A percentile compares a stretch with the other conserved stretches of the same genome.
These are phyloP conservation scores for Eilema sororculum DNA, from an alignment of 2,888 invertebrate species.

Conservation along the genomic window DNA sequence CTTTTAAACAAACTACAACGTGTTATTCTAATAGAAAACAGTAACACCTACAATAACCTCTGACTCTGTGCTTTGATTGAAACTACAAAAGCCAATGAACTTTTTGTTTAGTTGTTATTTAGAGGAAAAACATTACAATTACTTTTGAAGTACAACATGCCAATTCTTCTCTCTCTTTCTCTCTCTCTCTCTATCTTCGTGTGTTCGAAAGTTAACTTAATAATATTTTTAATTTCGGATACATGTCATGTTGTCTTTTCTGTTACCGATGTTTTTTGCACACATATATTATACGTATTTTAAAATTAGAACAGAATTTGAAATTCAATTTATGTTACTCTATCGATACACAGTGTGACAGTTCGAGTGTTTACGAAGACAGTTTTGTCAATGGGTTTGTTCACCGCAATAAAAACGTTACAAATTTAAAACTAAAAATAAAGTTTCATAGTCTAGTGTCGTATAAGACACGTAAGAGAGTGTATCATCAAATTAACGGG, in stretches of 20 bases:
- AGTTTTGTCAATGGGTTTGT: not conserved
- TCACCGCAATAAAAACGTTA: not conserved
- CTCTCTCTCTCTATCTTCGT: not conserved
- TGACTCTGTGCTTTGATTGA: conserved; percentile 13
- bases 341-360: not conserved
- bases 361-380: not conserved
- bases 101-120: conserved; percentile 4
- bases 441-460: conserved; percentile 30
- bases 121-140: not conserved
- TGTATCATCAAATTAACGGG: conserved; percentile 56
- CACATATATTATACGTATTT: not conserved
- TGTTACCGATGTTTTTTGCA: not conserved
- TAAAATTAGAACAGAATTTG: conserved; percentile 9
- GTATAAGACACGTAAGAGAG: conserved; percentile 48
- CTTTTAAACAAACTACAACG: not conserved
- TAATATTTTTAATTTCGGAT: not conserved
- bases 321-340: not conserved
- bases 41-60: conserved; percentile 15
- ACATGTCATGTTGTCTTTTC: not conserved
- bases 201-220: not conserved
- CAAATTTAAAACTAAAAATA: conserved; percentile 20
- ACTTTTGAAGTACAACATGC: not conserved
- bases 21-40: conserved; percentile 15
- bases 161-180: not conserved
- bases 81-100: conserved; percentile 15